These are phyloP conservation scores for Osmerus eperlanus DNA, from an alignment of 2,113 vertebrate genomes.

Conservation along the genomic window DNA sequence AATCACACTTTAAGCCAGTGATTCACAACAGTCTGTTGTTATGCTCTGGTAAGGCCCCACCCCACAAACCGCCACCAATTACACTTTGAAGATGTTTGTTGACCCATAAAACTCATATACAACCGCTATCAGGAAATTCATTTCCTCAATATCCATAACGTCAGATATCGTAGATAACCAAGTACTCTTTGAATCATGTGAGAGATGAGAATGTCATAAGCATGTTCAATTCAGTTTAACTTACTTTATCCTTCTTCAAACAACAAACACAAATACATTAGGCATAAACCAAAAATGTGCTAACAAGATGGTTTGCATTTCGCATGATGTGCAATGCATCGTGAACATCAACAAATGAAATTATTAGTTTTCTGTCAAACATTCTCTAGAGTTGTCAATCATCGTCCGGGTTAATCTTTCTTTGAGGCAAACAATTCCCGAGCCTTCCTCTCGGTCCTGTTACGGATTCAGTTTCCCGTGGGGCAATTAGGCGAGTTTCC, in stretches of 20 bases:
- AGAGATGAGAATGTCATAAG: background rate
- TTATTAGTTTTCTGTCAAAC: conserved; percentile 10
- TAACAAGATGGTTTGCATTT: background rate
- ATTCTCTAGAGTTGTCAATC: conserved; percentile 1
- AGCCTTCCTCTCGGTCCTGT: conserved; percentile 5
- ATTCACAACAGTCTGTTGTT: conserved; percentile 52
- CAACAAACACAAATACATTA: background rate
- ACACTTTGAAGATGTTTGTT: conserved; percentile 38
- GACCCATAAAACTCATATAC: conserved; percentile 28
- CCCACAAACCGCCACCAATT: conserved; percentile 34
- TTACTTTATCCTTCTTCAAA: background rate
- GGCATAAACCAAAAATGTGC: background rate
- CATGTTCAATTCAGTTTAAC: no score
- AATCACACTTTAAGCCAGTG: conserved; percentile 50
- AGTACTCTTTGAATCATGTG: background rate
- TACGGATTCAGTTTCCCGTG: conserved; percentile 32
- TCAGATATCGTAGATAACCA: background rate
- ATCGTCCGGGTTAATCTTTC: conserved; percentile 24
- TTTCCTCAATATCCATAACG: conserved; percentile 19
- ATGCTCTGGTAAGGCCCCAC: conserved; percentile 17
- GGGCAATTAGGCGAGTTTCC: conserved; percentile 28
- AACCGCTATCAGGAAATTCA: conserved; percentile 16
- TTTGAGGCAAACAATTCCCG: conserved; percentile 15
- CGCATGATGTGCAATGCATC: background rate
- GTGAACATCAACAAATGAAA: background rate